Evolutionary conservation across 1,140 invertebrate species (phyloP).

Genomic region (Tachypleus tridentatus): DNA sequence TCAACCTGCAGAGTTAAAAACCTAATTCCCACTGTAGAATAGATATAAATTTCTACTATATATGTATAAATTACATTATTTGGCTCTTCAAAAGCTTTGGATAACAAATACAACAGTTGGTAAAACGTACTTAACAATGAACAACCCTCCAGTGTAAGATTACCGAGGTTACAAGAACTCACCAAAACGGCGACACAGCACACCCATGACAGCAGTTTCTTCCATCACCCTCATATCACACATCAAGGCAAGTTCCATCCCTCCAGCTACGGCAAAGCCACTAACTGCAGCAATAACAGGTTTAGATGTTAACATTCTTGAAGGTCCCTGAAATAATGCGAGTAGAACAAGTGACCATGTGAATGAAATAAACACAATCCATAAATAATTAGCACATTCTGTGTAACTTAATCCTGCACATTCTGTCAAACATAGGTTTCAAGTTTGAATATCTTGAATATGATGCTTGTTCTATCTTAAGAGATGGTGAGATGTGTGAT

Average conservation of each 20-base stretch:
- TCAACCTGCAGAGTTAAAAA: no score
- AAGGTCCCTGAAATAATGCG: constrained; percentile 41
- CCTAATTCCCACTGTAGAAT: no score
- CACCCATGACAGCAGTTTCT: constrained; percentile 65
- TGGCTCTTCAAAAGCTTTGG: no score
- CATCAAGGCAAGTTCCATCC: constrained; percentile 76
- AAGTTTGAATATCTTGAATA: no score
- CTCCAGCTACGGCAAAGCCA: constrained; percentile 78
- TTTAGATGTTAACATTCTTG: constrained; percentile 54
- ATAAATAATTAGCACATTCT: constrained; percentile 1
- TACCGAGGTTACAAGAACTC: constrained; percentile 16
- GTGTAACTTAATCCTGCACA: background rate
- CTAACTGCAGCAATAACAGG: constrained; percentile 70
- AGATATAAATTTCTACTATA: no score
- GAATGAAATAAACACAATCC: background rate
- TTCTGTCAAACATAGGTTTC: no score
- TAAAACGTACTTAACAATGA: no score
- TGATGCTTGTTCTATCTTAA: no score
- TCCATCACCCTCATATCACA: constrained; percentile 82
- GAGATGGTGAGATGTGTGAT: no score
- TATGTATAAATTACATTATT: no score
- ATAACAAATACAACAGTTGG: no score
- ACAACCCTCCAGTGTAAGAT: no score
- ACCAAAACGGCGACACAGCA: constrained; percentile 72
- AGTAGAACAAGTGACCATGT: background rate